Base-by-base conservation (phyloP, 1,140 invertebrate species). In the Stegodyphus mimosarum region DNA sequence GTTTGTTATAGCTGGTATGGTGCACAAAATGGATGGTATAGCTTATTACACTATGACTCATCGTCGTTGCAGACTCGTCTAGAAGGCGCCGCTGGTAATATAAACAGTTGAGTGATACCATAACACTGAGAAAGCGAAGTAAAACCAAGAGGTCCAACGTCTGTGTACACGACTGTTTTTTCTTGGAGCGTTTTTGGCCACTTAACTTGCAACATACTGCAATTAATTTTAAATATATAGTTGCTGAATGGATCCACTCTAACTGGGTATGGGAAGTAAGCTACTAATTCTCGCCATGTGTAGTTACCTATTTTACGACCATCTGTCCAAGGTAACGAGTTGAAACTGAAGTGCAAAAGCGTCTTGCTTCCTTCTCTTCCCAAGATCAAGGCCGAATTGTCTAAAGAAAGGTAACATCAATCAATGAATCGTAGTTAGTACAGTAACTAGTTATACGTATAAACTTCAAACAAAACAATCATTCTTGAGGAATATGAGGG, bases 41-140 rank as follows among this genome's bases (percentile, higher is more conserved):
- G 33, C 33, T 33, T 33, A 33, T 33, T 1, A 33, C 33, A 33
- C 3, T 33, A 60, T 10, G 55, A 60, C 17, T 71, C 66, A 48
- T 13, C 71, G 7, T 55, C 53, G 15, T 83, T 83, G 80, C 80
- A 83, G 9, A 74, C 55, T 15, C 33, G 64, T 13, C 73, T 84
- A 11, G 53, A 75, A n/a, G 81, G 81, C 15, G 83, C 53, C 6
- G 83, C 83, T 15, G 83, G 83, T 2, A 86, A 53, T 13, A 86
- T 7, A 53, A 86, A 86, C 60, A 86, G 50, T 17, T 86, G 74
- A 33, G 83, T 86, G 1, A 86, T 33, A 0, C 67, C 83, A 64
- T 13, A 77, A 18, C 52, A 55, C 5, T 7, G 5, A 51, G 55
- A 60, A 64, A 13, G 55, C 5, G 53, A n/a, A 11, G 9, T 17